These are phyloP conservation scores for Pycnonotus jocosus DNA, from an alignment of 2,113 vertebrate species.

Conservation along the genomic window DNA sequence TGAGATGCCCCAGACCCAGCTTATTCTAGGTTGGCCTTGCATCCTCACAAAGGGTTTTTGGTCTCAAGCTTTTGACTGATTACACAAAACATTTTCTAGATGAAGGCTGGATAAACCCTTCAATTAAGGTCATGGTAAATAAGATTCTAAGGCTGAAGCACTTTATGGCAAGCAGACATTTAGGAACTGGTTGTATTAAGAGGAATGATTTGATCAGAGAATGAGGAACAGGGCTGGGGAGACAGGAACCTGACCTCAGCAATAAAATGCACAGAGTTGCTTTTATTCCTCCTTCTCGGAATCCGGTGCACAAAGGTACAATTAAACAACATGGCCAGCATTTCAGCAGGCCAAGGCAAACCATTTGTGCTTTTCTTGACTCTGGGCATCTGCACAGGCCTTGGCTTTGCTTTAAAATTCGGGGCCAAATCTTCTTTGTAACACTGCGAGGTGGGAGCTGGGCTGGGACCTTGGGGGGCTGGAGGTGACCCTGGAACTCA, in stretches of 20 bases:
- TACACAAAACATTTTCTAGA: not conserved
- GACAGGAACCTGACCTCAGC: conserved; percentile 23
- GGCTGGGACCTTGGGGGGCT: not conserved
- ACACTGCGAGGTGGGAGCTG: not conserved
- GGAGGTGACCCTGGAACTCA: not conserved
- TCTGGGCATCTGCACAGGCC: not conserved
- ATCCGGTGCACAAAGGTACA: not conserved
- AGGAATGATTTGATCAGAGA: conserved; percentile 1
- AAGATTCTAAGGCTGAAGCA: not conserved
- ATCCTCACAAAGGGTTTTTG: not conserved
- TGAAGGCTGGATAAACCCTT: not conserved
- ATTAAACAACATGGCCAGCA: not conserved
- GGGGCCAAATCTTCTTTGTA: not conserved
- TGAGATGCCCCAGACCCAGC: not conserved
- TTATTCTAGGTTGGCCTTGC: not conserved
- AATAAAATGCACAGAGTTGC: not conserved
- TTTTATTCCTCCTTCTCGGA: not conserved
- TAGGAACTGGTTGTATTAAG: not conserved
- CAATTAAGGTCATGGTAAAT: not conserved
- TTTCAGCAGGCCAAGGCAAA: conserved; percentile 18
- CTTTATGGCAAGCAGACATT: not conserved
- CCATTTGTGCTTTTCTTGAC: not conserved
- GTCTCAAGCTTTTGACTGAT: not conserved
- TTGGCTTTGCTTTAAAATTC: not conserved
- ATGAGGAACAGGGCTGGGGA: not conserved